phyloP scores from a whole-genome alignment of 2,113 vertebrate genomes.

The Prionailurus bengalensis region DNA sequence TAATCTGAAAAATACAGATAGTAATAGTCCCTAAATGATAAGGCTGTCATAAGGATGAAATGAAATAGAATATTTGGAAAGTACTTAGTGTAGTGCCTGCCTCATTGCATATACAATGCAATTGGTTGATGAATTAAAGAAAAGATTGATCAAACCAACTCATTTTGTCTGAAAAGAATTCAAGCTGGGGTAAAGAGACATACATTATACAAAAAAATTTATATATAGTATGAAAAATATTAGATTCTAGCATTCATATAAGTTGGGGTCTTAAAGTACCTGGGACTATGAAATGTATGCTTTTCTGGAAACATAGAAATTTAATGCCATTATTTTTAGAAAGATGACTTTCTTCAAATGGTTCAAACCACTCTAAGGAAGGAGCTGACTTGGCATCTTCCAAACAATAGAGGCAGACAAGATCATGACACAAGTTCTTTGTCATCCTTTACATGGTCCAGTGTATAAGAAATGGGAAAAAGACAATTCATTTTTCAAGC shows the following conservation, averaged over 20 bases:
- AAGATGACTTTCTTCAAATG: background rate
- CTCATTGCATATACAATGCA: background rate
- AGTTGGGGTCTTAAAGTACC: background rate
- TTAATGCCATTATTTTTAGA: background rate
- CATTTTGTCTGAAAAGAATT: background rate
- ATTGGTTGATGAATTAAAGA: slow-evolving; percentile 6
- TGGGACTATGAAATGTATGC: background rate
- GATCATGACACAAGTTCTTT: slow-evolving; percentile 40
- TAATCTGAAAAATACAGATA: background rate
- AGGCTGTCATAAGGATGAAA: background rate
- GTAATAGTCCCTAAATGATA: background rate
- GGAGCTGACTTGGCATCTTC: background rate
- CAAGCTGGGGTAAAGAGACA: background rate
- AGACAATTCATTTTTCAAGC: slow-evolving; percentile 60
- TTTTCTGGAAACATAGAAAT: slow-evolving; percentile 13
- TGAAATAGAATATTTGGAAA: background rate
- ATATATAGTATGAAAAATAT: background rate
- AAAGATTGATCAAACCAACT: background rate
- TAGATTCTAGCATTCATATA: background rate
- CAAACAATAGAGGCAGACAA: background rate
- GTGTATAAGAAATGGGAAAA: slow-evolving; percentile 20
- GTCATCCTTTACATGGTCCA: slow-evolving; percentile 20
- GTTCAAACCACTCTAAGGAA: background rate
- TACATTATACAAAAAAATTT: background rate
- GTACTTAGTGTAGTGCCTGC: background rate